A percentile compares a stretch with the other conserved stretches of the same genome.
These are phyloP conservation scores for Acanthis flammea DNA, from an alignment of 2,797 vertebrate genomes.

Conservation along the genomic window DNA sequence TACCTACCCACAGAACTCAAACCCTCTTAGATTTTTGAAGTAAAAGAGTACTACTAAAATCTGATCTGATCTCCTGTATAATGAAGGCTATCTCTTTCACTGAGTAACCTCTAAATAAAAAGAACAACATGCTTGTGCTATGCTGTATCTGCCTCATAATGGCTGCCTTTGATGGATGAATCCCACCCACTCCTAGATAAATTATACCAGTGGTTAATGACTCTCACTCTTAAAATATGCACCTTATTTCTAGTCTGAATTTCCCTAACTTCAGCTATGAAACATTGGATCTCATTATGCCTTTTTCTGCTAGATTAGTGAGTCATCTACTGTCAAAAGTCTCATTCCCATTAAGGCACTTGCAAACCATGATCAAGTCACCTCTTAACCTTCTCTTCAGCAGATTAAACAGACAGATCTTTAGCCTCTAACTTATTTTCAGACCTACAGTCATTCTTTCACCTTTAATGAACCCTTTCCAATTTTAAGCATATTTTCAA, in stretches of 20 bases:
- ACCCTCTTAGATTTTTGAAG: neutral
- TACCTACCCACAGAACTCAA: neutral
- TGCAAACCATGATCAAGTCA: neutral
- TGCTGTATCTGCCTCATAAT: neutral
- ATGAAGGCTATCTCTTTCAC: neutral
- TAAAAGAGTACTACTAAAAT: neutral
- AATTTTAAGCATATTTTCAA: neutral
- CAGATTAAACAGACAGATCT: neutral
- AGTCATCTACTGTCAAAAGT: constrained; percentile 7
- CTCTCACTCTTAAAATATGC: neutral
- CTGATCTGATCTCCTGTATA: neutral
- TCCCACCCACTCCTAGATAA: neutral
- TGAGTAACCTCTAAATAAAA: neutral
- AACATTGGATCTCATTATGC: neutral
- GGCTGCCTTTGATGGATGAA: neutral
- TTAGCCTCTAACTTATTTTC: constrained; percentile 1
- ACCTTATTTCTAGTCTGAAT: neutral
- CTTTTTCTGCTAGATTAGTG: constrained; percentile 32
- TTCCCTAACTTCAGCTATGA: neutral
- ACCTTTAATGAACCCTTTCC: neutral
- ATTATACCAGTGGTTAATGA: neutral
- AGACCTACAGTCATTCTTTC: neutral
- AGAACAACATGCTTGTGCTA: neutral
- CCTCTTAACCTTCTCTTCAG: constrained; percentile 24
- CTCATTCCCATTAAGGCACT: neutral